Conservation (phyloP, 2,888 invertebrate species). For the Drosophila hawaiiensis region DNA sequence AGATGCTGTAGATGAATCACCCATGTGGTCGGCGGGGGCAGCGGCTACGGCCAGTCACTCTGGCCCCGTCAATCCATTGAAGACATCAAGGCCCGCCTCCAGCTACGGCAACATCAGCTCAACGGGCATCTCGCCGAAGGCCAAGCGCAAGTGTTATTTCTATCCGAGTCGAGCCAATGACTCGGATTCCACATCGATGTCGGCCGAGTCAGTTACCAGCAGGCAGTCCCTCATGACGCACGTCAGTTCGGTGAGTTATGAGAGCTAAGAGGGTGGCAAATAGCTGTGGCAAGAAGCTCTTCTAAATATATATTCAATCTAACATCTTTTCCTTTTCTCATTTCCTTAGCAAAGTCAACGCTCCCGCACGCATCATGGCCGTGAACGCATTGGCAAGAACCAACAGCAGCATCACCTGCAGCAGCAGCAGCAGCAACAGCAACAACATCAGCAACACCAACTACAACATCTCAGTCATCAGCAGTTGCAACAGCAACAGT, state of each 20-base stretch:
- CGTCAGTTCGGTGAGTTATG: constrained; percentile 84
- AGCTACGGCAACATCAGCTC: constrained; percentile 83
- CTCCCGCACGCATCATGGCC: constrained; percentile 53
- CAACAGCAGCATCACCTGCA: constrained; percentile 41
- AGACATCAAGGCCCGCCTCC: constrained; percentile 84
- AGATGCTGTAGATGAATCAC: constrained; percentile 60
- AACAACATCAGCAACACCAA: constrained; percentile 58
- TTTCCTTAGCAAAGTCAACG: constrained; percentile 63
- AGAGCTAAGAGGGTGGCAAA: background rate
- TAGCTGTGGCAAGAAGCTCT: background rate
- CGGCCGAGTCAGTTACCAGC: constrained; percentile 89
- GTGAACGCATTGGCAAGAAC: constrained; percentile 49
- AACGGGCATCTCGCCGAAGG: constrained; percentile 82
- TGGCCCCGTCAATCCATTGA: constrained; percentile 84
- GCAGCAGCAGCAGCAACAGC: constrained; percentile 2
- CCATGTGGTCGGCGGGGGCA: constrained; percentile 65
- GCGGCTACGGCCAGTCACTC: constrained; percentile 78
- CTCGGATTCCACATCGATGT: constrained; percentile 88
- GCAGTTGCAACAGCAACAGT: constrained; percentile 58
- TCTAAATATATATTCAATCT: background rate
- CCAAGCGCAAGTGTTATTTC: constrained; percentile 83
- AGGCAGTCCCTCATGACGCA: constrained; percentile 86
- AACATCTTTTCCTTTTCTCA: background rate
- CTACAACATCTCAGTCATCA: constrained; percentile 43
- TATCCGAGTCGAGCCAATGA: constrained; percentile 82